Evolutionary conservation across 1,140 invertebrate species (phyloP).

Genomic region (Conus betulinus): DNA sequence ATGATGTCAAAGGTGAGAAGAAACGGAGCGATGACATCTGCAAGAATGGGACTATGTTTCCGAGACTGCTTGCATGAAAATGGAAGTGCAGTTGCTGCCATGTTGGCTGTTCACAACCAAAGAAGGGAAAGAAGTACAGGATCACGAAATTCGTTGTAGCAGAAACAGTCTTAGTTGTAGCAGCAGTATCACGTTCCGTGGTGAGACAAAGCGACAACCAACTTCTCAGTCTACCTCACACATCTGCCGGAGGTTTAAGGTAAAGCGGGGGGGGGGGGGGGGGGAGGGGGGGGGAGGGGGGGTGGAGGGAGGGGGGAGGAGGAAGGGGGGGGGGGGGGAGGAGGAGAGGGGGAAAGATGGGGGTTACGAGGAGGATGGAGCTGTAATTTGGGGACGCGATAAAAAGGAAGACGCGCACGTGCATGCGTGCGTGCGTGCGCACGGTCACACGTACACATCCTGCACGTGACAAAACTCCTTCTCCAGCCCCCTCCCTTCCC

Average conservation of each 20-base stretch:
- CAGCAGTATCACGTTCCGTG: not conserved
- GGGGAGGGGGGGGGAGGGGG: no score
- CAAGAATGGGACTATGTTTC: not conserved
- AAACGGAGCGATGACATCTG: not conserved
- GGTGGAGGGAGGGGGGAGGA: no score
- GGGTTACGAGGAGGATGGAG: no score
- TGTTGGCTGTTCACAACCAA: not conserved
- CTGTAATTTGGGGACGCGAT: no score
- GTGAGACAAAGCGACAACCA: not conserved
- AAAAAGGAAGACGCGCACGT: not conserved
- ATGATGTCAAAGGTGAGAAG: not conserved
- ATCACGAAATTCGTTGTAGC: not conserved
- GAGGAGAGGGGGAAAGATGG: no score
- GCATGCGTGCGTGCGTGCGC: no score
- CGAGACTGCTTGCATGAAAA: not conserved
- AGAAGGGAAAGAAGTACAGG: not conserved
- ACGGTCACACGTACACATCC: constrained; percentile 41
- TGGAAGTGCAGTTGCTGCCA: not conserved
- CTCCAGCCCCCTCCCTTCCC: not conserved
- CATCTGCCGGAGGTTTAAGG: no score
- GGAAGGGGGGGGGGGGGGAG: no score
- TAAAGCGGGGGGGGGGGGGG: no score
- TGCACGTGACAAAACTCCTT: constrained; percentile 28
- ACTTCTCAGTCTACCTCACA: not conserved
- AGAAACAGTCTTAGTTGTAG: not conserved